Evolutionary conservation across 1,140 invertebrate genomes (phyloP).

Genomic region (Rhagoletis zephyria): DNA sequence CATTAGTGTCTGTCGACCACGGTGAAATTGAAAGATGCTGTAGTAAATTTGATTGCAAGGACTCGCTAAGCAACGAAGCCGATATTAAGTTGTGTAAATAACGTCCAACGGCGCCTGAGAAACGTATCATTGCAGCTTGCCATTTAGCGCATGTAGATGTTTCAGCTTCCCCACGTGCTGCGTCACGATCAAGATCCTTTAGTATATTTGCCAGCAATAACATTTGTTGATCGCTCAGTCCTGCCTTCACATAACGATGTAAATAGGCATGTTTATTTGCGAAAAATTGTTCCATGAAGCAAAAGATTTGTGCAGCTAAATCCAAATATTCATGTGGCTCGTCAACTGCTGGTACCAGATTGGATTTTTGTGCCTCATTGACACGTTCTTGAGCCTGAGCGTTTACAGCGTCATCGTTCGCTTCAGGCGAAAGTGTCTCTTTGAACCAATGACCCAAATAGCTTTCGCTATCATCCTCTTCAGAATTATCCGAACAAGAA

Average conservation of each 20-base stretch:
- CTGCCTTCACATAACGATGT: constrained; percentile 77
- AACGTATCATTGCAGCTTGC: constrained; percentile 71
- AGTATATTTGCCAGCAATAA: constrained; percentile 86
- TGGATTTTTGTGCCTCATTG: constrained; percentile 69
- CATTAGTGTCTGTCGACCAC: constrained; percentile 78
- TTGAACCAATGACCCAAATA: constrained; percentile 94
- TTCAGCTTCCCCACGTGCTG: constrained; percentile 66
- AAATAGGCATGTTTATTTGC: constrained; percentile 74
- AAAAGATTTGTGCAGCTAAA: constrained; percentile 70
- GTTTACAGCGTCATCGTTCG: constrained; percentile 77
- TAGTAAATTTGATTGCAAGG: constrained; percentile 82
- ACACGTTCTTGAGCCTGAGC: constrained; percentile 73
- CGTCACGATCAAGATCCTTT: constrained; percentile 86
- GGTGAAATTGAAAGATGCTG: constrained; percentile 85
- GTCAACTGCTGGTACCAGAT: constrained; percentile 87
- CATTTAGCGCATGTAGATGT: constrained; percentile 62
- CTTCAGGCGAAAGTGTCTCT: constrained; percentile 87
- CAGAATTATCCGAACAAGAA: constrained; percentile 90
- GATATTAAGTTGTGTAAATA: constrained; percentile 81
- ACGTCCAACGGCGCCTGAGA: constrained; percentile 70
- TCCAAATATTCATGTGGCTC: constrained; percentile 83
- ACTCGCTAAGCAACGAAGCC: constrained; percentile 79
- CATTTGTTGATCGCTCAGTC: constrained; percentile 84
- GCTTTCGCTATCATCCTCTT: constrained; percentile 89
- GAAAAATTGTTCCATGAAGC: constrained; percentile 70